Percentiles rank a stretch among this genome's conserved stretches.
Conservation (phyloP, 64 coral and sea anemone species). For the Trachythela sp. region DNA sequence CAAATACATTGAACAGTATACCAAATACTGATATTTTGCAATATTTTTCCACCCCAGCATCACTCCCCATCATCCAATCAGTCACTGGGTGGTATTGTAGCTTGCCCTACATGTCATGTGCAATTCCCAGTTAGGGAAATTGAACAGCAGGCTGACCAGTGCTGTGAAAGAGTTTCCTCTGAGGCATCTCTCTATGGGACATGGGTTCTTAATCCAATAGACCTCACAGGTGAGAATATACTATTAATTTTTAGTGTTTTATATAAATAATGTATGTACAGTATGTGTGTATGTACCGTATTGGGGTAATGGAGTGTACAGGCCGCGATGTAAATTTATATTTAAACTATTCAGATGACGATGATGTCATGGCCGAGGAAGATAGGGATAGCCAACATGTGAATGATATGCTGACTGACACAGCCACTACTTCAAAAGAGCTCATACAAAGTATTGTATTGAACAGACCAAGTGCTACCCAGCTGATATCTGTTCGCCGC, state of each 20-base stretch:
- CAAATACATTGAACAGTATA: not conserved
- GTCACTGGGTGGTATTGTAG: not conserved
- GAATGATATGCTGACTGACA: not conserved
- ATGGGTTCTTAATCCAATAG: not conserved
- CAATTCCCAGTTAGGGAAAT: conserved; percentile 35
- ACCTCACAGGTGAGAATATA: conserved; percentile 4
- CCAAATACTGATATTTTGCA: not conserved
- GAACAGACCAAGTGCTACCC: not conserved
- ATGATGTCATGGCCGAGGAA: not conserved
- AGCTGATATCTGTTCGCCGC: not conserved
- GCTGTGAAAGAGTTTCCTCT: conserved; percentile 17
- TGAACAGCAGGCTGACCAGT: conserved; percentile 45
- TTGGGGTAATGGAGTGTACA: not conserved
- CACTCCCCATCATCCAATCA: not conserved
- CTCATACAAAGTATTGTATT: not conserved
- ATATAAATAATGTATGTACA: not conserved
- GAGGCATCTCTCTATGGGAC: conserved; percentile 15
- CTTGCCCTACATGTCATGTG: conserved; percentile 45
- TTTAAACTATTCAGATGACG: not conserved
- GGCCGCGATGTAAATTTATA: not conserved
- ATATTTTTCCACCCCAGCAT: not conserved
- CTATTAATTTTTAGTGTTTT: not conserved
- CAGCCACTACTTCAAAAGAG: not conserved
- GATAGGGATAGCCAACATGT: not conserved
- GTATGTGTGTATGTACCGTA: not conserved